A percentile compares a stretch with the other conserved stretches of the same genome.
These are phyloP conservation scores for Bagarius yarrelli DNA, from an alignment of 2,113 vertebrate species.

Conservation along the genomic window DNA sequence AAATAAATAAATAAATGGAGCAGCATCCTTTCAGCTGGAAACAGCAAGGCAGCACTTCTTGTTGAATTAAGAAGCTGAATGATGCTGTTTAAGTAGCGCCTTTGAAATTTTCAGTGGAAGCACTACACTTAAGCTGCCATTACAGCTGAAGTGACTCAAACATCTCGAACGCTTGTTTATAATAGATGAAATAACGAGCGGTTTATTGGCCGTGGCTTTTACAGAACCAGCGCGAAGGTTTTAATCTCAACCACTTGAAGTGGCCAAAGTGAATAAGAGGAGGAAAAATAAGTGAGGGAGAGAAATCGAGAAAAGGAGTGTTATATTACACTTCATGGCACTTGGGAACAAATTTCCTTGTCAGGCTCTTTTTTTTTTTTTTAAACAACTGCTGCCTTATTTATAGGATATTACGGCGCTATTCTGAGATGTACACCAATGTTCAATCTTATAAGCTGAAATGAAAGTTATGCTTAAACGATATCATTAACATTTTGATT, in stretches of 20 bases:
- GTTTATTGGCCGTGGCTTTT: constrained; percentile 63
- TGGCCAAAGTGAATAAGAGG: constrained; percentile 13
- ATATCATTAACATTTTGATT: neutral
- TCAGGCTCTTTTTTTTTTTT: neutral
- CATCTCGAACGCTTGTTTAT: constrained; percentile 53
- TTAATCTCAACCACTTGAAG: constrained; percentile 27
- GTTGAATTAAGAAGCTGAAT: constrained; percentile 61
- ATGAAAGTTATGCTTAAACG: neutral
- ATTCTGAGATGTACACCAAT: constrained; percentile 1
- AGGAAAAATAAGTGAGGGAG: constrained; percentile 9
- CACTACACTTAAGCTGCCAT: constrained; percentile 60
- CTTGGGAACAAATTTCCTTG: neutral
- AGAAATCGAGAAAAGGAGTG: constrained; percentile 2
- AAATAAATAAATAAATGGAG: neutral
- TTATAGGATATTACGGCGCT: constrained; percentile 10
- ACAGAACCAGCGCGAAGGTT: constrained; percentile 7
- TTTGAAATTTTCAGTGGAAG: constrained; percentile 66
- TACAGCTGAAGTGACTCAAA: too few relatives aligned
- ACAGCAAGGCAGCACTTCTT: constrained; percentile 56
- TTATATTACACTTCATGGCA: neutral
- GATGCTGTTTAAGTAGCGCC: constrained; percentile 52
- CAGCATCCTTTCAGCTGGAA: constrained; percentile 21
- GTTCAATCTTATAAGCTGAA: constrained; percentile 11
- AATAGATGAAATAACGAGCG: constrained; percentile 66
- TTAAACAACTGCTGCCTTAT: neutral